phyloP scores from a whole-genome alignment of 2,797 vertebrate genomes.

The Loris lydekkerianus region DNA sequence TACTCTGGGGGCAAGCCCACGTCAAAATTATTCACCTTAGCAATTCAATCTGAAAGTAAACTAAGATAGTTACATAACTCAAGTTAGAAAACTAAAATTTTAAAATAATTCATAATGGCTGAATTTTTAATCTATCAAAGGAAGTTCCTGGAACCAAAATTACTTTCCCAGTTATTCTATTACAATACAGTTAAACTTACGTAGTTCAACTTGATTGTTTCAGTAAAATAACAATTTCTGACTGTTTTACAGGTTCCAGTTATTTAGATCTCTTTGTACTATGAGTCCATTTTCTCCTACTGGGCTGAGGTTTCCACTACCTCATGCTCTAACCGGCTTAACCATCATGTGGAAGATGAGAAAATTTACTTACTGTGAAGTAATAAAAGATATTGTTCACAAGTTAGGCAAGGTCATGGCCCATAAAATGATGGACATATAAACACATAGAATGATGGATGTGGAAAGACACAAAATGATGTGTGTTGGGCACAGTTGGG shows the following conservation, averaged over 20 bases:
- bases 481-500: background rate
- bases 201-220: background rate
- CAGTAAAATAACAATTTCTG: background rate
- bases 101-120: conserved; percentile 29
- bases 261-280: background rate
- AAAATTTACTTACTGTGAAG: background rate
- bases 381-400: background rate
- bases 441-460: background rate
- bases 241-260: background rate
- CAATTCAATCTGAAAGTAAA: conserved; percentile 68
- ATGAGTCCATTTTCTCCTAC: background rate
- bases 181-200: background rate
- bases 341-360: background rate
- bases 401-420: background rate
- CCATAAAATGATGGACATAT: background rate
- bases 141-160: background rate
- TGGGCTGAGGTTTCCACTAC: background rate
- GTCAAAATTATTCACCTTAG: conserved; percentile 63
- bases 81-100: conserved; percentile 38
- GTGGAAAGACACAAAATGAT: background rate
- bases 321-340: background rate
- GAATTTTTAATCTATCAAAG: conserved; percentile 41
- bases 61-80: conserved; percentile 25
- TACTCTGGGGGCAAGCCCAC: background rate
- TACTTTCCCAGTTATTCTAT: conserved; percentile 3